These are phyloP conservation scores for Lanius collurio DNA, from an alignment of 2,113 vertebrate genomes.

Conservation along the genomic window DNA sequence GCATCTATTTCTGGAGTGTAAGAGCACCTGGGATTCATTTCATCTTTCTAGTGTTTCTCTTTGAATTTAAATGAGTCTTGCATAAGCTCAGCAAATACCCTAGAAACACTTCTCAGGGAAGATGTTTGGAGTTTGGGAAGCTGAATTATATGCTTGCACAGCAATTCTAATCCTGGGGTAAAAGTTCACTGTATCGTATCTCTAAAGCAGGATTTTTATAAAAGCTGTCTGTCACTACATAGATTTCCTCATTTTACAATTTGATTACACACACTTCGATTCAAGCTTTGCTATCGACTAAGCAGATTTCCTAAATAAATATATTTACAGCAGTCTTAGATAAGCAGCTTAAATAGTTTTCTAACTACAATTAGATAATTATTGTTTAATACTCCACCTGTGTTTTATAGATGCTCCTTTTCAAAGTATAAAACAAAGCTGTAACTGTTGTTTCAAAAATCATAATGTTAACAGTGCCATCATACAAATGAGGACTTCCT, in stretches of 20 bases:
- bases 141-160: constrained; percentile 41
- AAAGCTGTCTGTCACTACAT: not conserved
- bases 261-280: not conserved
- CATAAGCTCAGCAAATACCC: constrained; percentile 30
- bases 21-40: constrained; percentile 51
- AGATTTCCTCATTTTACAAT: not conserved
- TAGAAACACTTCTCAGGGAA: constrained; percentile 6
- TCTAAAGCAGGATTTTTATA: not conserved
- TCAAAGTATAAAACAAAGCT: not conserved
- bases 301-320: not conserved
- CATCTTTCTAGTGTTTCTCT: constrained; percentile 44
- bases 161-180: constrained; percentile 30
- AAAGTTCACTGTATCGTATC: not conserved
- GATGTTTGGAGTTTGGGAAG: not conserved
- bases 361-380: constrained; percentile 20
- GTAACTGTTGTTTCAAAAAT: constrained; percentile 13
- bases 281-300: not conserved
- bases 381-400: constrained; percentile 8
- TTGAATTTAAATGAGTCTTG: constrained; percentile 46
- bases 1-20: constrained; percentile 24
- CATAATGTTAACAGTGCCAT: not conserved
- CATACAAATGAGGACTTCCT: constrained; percentile 18
- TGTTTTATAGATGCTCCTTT: not conserved
- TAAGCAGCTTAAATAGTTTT: constrained; percentile 22
- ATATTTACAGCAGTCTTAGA: not conserved